Conservation (phyloP, 1,140 invertebrate species). For the Bombus fervidus region DNA sequence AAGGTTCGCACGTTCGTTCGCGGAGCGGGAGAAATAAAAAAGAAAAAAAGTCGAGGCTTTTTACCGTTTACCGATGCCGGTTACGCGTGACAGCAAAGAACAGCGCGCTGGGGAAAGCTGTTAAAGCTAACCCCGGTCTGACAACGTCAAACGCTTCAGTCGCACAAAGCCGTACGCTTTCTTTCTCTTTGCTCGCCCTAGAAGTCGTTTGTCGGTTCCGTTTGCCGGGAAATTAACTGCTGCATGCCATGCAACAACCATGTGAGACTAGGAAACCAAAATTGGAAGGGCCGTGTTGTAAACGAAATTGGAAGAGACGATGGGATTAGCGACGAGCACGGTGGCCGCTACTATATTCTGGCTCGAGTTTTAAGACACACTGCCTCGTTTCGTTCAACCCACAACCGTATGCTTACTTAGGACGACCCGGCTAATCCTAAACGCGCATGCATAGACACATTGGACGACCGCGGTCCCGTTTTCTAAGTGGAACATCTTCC, state of each 20-base stretch:
- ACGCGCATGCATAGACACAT: conserved; percentile 65
- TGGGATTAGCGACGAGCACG: background rate
- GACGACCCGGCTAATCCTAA: conserved; percentile 66
- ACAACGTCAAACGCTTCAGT: conserved; percentile 42
- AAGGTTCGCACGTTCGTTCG: conserved; percentile 16
- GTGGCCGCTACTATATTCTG: background rate
- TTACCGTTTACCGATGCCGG: conserved; percentile 23
- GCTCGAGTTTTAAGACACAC: conserved; percentile 46
- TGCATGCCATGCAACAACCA: background rate
- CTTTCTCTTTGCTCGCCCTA: background rate
- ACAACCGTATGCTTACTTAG: conserved; percentile 61
- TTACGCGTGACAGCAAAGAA: conserved; percentile 46
- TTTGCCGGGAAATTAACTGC: background rate
- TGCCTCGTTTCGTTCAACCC: conserved; percentile 47
- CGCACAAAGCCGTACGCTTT: conserved; percentile 18
- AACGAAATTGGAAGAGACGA: background rate
- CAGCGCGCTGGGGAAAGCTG: conserved; percentile 7
- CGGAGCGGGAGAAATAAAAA: background rate
- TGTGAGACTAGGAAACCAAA: background rate
- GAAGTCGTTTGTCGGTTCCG: background rate
- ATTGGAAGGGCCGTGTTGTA: background rate
- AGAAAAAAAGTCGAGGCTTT: background rate
- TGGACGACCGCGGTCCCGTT: conserved; percentile 55
- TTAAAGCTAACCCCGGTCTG: conserved; percentile 18
- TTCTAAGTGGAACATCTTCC: conserved; percentile 35